Evolutionary conservation across 2,797 vertebrate genomes (phyloP), one percentile per base, ranked within the genome.

Genomic region (Thunnus albacares): DNA sequence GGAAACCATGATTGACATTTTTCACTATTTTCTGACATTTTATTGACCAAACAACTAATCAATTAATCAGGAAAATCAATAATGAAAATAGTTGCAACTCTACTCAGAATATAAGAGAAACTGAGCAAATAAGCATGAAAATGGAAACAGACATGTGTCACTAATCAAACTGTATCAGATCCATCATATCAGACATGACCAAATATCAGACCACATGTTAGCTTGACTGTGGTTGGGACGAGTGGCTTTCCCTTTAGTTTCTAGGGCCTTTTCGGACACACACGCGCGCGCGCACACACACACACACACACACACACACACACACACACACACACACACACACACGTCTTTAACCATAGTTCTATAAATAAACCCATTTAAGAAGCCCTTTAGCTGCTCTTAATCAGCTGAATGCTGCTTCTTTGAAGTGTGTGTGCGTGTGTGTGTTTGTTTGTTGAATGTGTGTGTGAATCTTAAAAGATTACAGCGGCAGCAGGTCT

Each of bases 401-500:
- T 24, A 0, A 60, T 26, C 85, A 85, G 75, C 80, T 33, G 26
- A 71, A 75, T 20, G 2, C 35, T 52, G 2, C 4, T 0, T 49
- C 67, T 89, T 76, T 86, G 83, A 89, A 78, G 79, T 33, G 47
- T 69, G 69, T 77, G 75, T 79, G 70, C 59, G 79, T 28, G 47
- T 69, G 69, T 77, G 75, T 79, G 70, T 75, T 24, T 74, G 58
- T 74, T 58, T 74, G 22, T 14, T 28, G 57, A 43, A 9, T 6
- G 52, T 57, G 74, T 64, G 68, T 73, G 82, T 22, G 71, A 45
- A 55, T 77, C 76, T 82, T 73, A 57, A 57, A 26, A 71, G 87
- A 80, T 90, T 80, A 87, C 30, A 82, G 81, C 83, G 62, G 55
- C 87, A 89, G 92, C 73, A 79, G 80, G 35, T 75, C 95, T 95